Base-by-base conservation (phyloP, 2,113 vertebrate genomes). In the Natator depressus region DNA sequence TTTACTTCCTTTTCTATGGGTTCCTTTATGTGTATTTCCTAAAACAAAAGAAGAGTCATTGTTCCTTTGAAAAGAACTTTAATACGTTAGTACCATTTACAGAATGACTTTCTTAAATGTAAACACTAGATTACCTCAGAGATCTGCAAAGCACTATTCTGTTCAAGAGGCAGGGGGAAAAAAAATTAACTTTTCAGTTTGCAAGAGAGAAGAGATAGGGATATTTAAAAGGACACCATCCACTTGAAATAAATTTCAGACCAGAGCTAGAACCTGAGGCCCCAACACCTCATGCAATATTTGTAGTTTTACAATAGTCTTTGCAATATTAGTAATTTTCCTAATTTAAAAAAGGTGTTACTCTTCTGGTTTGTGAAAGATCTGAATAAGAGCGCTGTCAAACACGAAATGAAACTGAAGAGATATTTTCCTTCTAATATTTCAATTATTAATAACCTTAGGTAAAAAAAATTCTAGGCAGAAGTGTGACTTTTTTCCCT, bases 11-110 rank as follows among this genome's bases (percentile, higher is more conserved):
- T 98, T 94, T 98, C 98, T 86, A 94, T 82, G 12, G 94, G 83
- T 82, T 99, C 98, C 96, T 98, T 99, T 96, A 98, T 84, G 53
- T 99, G 98, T 92, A 99, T 98, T 97, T 99, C 99, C 99, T 99
- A 88, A 91, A 92, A 86, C n/a, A 89, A 83, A 95, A 95, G 24
- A 94, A 92, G 35, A 46, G 17, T 50, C 88, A 85, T 78, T 93
- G 92, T 81, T 89, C 88, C 24, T 96, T 93, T 42, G 49, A 83
- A 88, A 97, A 84, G 85, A 81, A 19, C 3, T 16, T 50, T 85
- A 85, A 51, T 69, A 3, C 38, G 0, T 12, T 69, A 42, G 13
- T 53, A 86, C 82, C 27, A 82, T 55, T 59, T 27, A 84, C 25
- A 83, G 54, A 87, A 91, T 59, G 2, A 59, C 86, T 95, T 90